Evolutionary conservation across 2,888 invertebrate genomes (phyloP).

Genomic region (Luperina testacea): DNA sequence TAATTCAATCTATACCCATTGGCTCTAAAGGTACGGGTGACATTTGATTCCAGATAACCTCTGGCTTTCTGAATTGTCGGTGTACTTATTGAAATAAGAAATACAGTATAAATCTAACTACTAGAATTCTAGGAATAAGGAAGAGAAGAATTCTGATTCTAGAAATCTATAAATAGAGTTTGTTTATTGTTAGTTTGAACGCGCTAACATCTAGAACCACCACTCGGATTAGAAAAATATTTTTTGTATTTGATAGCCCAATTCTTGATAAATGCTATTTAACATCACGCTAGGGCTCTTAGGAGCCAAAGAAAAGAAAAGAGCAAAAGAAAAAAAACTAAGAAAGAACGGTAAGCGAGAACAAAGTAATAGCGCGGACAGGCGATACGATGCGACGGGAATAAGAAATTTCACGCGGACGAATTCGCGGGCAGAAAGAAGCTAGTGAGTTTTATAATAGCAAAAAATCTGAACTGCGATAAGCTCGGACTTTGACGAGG

Average conservation of each 20-base stretch:
- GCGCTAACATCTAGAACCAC: background rate
- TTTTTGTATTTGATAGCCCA: background rate
- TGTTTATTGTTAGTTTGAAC: background rate
- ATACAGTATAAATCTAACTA: slow-evolving; percentile 15
- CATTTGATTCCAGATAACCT: slow-evolving; percentile 63
- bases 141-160: background rate
- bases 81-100: slow-evolving; percentile 51
- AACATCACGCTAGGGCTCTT: too few species aligned
- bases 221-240: background rate
- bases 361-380: too few species aligned
- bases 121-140: background rate
- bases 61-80: slow-evolving; percentile 51
- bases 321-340: too few species aligned
- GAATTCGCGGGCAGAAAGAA: too few species aligned
- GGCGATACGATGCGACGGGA: too few species aligned
- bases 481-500: background rate
- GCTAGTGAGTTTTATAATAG: background rate
- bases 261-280: background rate
- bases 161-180: background rate
- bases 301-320: too few species aligned
- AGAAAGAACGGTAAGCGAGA: too few species aligned
- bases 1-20: slow-evolving; percentile 50
- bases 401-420: too few species aligned
- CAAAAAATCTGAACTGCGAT: background rate
- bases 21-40: slow-evolving; percentile 55